Evolutionary conservation across 92 coral and sea anemone species (phyloP), one percentile per base, ranked within the genome.

Genomic region (Virgularia gustaviana): DNA sequence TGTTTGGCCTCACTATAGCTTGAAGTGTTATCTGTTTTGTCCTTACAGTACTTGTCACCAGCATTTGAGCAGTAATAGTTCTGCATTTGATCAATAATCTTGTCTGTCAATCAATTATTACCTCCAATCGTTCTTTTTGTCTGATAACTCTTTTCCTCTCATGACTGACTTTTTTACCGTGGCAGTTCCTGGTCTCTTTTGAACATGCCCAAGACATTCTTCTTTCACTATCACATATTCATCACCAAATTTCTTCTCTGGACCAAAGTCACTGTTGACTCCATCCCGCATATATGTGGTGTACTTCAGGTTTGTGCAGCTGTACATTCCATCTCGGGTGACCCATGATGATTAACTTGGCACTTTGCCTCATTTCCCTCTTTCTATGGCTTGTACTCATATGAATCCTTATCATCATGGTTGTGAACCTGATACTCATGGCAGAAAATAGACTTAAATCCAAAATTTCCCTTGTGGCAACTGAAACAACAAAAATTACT

Each of bases 181-280:
- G 30, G 87, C 83, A 56, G 75, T 57, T 4, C 83, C 83, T 71
- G 71, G 79, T 32, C 83, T 64, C 60, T 83, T 83, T 57, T 83
- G 88, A 10, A 83, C 84, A 78, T 78, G 87, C 16, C 88, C 85
- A 65, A 85, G 85, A 80, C 82, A 85, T 70, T 85, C 88, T 62
- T 85, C 85, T 62, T 85, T 85, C 19, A 43, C 59, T 19, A 85
- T 71, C 15, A 42, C 64, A 79, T 83, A 78, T 8, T 53, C 65
- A 42, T 4, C 41, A 63, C 72, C 45, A 49, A 57, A 70, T 32
- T 74, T 60, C 18, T 51, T 72, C 51, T 54, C 49, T 59, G 80
- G 5, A 20, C 85, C 85, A 67, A 52, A 84, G 51, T 82, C 75
- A 60, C 85, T 79, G 73, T 83, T 80, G 67, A 80, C 89, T 6